phyloP scores from a whole-genome alignment of 2,888 invertebrate genomes.

The Leptura quadrifasciata region DNA sequence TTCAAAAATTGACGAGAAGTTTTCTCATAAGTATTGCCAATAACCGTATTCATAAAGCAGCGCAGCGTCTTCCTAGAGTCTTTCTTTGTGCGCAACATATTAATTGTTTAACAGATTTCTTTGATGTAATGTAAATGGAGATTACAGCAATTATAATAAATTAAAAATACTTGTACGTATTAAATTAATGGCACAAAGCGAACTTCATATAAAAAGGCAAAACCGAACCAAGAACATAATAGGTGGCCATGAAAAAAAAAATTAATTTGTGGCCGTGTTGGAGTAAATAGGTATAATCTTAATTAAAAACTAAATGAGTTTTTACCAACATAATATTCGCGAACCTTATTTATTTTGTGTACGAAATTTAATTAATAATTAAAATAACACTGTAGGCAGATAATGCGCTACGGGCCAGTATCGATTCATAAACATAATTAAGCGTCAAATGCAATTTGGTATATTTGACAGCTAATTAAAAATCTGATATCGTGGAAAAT shows the following conservation, averaged over 20 bases:
- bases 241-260: slow-evolving; percentile 58
- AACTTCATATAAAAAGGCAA: slow-evolving; percentile 34
- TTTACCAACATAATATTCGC: slow-evolving; percentile 63
- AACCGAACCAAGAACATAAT: slow-evolving; percentile 50
- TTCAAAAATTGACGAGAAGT: too few species aligned
- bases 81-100: too few species aligned
- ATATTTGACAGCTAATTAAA: slow-evolving; percentile 73
- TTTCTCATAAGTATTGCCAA: too few species aligned
- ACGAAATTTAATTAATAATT: slow-evolving; percentile 64
- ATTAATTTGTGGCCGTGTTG: slow-evolving; percentile 63
- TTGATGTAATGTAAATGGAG: slow-evolving; percentile 5
- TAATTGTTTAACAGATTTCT: slow-evolving; percentile 3
- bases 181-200: slow-evolving; percentile 28
- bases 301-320: slow-evolving; percentile 68
- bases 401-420: slow-evolving; percentile 57
- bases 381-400: slow-evolving; percentile 61
- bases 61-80: too few species aligned
- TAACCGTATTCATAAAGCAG: too few species aligned
- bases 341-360: slow-evolving; percentile 62
- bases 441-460: slow-evolving; percentile 71
- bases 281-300: slow-evolving; percentile 65
- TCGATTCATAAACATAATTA: slow-evolving; percentile 70
- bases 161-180: slow-evolving; percentile 32
- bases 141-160: slow-evolving; percentile 21
- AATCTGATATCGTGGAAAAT: slow-evolving; percentile 69